These are phyloP conservation scores for Brachypteracias leptosomus DNA, from an alignment of 2,113 vertebrate species.

Conservation along the genomic window DNA sequence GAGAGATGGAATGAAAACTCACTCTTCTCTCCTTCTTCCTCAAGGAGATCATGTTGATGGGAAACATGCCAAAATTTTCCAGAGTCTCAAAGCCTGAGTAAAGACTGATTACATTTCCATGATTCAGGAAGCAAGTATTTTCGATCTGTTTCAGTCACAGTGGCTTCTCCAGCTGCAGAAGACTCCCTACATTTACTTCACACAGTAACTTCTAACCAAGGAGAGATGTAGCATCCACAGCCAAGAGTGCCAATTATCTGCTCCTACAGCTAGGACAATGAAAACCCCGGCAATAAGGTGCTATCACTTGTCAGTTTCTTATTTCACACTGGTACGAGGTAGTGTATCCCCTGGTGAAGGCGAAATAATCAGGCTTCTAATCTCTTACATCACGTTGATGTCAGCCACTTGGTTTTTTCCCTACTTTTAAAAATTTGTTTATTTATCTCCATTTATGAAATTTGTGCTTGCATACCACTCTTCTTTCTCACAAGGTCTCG, in stretches of 20 bases:
- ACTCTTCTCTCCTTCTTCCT: background rate
- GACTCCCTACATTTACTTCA: background rate
- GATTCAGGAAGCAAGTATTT: slow-evolving; percentile 21
- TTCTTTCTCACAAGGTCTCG: background rate
- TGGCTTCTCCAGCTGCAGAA: background rate
- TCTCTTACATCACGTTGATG: accelerated
- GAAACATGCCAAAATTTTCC: background rate
- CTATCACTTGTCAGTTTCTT: background rate
- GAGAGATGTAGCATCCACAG: background rate
- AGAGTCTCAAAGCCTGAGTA: background rate
- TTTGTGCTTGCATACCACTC: accelerated
- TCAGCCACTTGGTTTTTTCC: background rate
- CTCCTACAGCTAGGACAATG: background rate
- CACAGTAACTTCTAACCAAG: background rate
- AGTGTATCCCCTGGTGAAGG: accelerated
- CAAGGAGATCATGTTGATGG: background rate
- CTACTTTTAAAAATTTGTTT: background rate
- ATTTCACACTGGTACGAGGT: accelerated
- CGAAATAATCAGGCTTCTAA: accelerated
- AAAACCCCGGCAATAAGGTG: accelerated
- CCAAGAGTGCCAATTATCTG: background rate
- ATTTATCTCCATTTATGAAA: background rate
- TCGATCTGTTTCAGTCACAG: background rate
- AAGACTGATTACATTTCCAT: slow-evolving; percentile 10
- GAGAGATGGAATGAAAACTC: background rate